Evolutionary conservation across 2,888 invertebrate genomes (phyloP), one percentile per base, ranked within the genome.

Genomic region (Chymomyza procnemis): DNA sequence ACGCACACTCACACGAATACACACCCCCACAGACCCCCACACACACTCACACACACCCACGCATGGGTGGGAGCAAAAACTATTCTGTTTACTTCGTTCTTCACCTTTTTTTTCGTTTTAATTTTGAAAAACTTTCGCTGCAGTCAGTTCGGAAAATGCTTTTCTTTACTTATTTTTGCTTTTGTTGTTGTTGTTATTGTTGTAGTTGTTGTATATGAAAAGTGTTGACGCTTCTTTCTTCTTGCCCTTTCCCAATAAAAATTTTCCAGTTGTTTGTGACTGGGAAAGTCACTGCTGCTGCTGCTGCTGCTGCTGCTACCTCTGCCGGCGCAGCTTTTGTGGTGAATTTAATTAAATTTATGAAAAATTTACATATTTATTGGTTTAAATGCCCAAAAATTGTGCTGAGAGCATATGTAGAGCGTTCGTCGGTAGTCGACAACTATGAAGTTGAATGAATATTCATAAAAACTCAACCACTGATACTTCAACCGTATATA

Each of bases 341-440:
- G 85, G 78, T 79, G 87, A 85, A 88, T 82, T 82, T 85, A 85
- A 88, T 85, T 88, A 85, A 88, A 85, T 85, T 87, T 85, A 76
- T 82, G 76, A 88, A 81, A 86, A 88, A 82, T 85, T 85, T 88
- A 85, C 85, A 85, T 85, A 87, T 85, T 85, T 87, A 85, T 85
- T 85, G 85, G 88, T 76, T 87, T 78, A 83, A 86, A 85, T 80
- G 76, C 79, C 74, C 87, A 86, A 81, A 73, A 72, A 60, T 69
- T 71, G 65, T 72, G 65, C 64, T 57, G 64, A 67, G 64, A 66
- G 64, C 68, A 67, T 67, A 74, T 75, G 68, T 71, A 73, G 72
- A 73, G 72, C 74, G 61, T n/a, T n/a, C n/a, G n/a, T n/a, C 71
- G 21, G 47, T 22, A 46, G 46, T 66, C 67, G 50, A 59, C 71